Base-by-base conservation (phyloP, 2,797 vertebrate species). In the Kryptolebias ocellatus region DNA sequence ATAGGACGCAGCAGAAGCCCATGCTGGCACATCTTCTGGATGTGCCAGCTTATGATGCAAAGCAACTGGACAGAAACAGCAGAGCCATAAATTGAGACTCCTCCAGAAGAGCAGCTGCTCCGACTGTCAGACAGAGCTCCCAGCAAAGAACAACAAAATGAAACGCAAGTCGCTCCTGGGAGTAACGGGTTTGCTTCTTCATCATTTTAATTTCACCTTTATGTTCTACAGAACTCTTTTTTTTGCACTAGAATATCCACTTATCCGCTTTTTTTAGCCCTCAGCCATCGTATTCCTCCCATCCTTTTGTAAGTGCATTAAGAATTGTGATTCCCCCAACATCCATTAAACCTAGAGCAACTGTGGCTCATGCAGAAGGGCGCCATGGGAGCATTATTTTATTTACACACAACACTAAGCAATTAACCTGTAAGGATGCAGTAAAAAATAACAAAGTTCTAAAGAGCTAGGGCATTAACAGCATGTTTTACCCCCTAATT, bases 151-250 rank as follows among this genome's bases (percentile, higher is more conserved):
- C 55, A 44, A 56, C 53, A 66, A 50, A 70, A 60, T 68, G 59
- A 79, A 86, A 78, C 64, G 68, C 45, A 51, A 47, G 53, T 51
- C 0, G 4, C 74, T 74, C 39, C 53, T 55, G 75, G 71, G 75
- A 70, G 29, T 46, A 55, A 74, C 49, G 69, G 17, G 34, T 67
- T 27, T 49, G 56, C 74, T 56, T 80, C 64, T 58, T 63, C 56
- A 67, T 81, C 61, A 24, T 74, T 78, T 79, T 37, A 61, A 31
- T 56, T 52, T 70, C 34, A 72, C 59, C 46, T 79, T 68, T 29
- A 59, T 53, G 71, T 73, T 69, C 46, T 59, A 42, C 1, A 0
- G 58, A 64, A 65, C 64, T 54, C 39, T 59, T 78, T 24, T 45
- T 55, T 76, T 24, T 45, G 64, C 52, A 10, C 28, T 10, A 47